phyloP scores from a whole-genome alignment of 2,888 invertebrate species.

The Lepidonotus clava region DNA sequence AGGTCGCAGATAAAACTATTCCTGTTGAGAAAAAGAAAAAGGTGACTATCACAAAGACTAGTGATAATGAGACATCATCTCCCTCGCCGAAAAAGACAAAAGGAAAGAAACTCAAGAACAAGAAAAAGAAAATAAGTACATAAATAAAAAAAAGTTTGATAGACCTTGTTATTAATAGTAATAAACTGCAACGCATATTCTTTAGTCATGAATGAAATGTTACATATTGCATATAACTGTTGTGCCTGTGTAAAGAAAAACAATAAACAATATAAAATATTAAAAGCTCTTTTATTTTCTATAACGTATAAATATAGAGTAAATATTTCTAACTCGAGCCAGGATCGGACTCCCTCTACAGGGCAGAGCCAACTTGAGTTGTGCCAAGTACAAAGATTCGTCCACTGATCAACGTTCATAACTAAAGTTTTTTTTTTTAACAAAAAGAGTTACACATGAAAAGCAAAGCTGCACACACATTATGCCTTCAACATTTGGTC shows the following conservation, averaged over 20 bases:
- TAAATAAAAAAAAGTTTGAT: slow-evolving; percentile 35
- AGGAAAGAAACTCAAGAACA: neutral
- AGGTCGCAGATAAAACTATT: neutral
- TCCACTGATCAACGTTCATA: too few relatives aligned
- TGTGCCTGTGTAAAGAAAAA: slow-evolving; percentile 9
- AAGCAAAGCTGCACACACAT: too few relatives aligned
- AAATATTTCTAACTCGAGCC: neutral
- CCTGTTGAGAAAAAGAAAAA: slow-evolving; percentile 6
- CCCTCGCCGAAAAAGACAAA: too few relatives aligned
- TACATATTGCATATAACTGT: neutral
- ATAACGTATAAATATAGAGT: neutral
- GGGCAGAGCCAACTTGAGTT: too few relatives aligned
- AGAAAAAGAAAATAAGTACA: neutral
- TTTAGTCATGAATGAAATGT: too few relatives aligned
- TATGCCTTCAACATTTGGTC: too few relatives aligned
- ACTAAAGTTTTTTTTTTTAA: too few relatives aligned
- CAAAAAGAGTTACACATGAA: too few relatives aligned
- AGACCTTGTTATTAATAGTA: too few relatives aligned
- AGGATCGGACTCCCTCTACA: too few relatives aligned
- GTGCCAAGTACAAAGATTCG: too few relatives aligned
- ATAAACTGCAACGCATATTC: neutral
- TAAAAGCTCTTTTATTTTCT: slow-evolving; percentile 35
- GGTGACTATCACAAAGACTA: neutral
- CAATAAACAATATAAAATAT: slow-evolving; percentile 23
- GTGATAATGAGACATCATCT: neutral